Percentiles rank a stretch among this genome's conserved stretches.
Evolutionary conservation across 1,140 invertebrate genomes (phyloP).

Genomic region (Neuroterus valhalla): DNA sequence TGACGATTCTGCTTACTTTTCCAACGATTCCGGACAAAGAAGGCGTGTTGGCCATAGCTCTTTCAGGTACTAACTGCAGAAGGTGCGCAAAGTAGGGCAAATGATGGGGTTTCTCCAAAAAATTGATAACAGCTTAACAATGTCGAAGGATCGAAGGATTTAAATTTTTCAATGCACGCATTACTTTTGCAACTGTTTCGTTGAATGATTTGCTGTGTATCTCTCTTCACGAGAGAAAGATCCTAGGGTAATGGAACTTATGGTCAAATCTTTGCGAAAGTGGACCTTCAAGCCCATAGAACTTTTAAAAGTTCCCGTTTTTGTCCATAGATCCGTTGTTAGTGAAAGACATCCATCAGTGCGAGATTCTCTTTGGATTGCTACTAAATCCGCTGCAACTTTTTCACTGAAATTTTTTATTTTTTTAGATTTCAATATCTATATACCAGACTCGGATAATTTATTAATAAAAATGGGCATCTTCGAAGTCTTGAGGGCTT

Average conservation of each 20-base stretch:
- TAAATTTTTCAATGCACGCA: conserved; percentile 23
- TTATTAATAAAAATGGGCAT: no score
- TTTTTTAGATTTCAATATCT: no score
- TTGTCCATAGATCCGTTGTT: conserved; percentile 61
- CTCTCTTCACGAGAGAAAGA: conserved; percentile 36
- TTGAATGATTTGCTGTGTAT: conserved; percentile 46
- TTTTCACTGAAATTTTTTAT: no score
- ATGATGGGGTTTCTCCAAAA: conserved; percentile 43
- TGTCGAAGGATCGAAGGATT: conserved; percentile 56
- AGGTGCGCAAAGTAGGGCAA: conserved; percentile 60
- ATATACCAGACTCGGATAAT: no score
- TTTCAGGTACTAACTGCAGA: conserved; percentile 52
- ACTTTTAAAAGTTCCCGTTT: conserved; percentile 50
- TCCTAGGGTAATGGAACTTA: conserved; percentile 35
- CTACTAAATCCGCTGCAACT: no score
- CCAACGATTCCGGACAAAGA: conserved; percentile 40
- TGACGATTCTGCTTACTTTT: conserved; percentile 61
- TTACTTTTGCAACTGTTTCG: neutral
- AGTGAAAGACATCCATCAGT: conserved; percentile 48
- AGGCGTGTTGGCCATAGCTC: no score
- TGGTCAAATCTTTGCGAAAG: conserved; percentile 40
- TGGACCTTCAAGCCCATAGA: conserved; percentile 55
- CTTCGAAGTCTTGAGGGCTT: no score
- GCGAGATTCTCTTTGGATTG: conserved; percentile 61
- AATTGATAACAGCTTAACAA: conserved; percentile 50